Conservation (phyloP, 2,797 vertebrate genomes). For the Otus scops region DNA sequence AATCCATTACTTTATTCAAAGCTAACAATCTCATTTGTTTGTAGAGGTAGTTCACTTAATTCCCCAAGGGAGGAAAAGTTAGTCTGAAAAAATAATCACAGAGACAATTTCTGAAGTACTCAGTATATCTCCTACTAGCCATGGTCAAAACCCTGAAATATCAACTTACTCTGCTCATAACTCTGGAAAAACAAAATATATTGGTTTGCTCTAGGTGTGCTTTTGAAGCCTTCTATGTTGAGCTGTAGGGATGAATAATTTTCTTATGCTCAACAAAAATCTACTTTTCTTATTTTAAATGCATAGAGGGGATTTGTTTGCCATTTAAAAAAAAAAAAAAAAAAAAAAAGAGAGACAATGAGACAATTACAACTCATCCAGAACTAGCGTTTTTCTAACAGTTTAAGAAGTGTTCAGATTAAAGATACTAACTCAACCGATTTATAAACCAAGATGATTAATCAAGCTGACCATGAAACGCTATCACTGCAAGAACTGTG, state of each 20-base stretch:
- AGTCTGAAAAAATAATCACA: not conserved
- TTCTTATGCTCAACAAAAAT: not conserved
- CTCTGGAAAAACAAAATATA: not conserved
- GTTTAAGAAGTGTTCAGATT: not conserved
- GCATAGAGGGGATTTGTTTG: not conserved
- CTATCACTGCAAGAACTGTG: not conserved
- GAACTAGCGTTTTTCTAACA: not conserved
- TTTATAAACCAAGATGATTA: not conserved
- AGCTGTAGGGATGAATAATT: not conserved
- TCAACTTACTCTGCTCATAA: not conserved
- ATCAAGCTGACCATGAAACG: not conserved
- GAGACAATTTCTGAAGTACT: not conserved
- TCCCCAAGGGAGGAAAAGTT: not conserved
- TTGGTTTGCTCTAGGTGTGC: not conserved
- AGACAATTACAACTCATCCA: not conserved
- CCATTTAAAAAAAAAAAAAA: not conserved
- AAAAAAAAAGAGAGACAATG: too few relatives aligned
- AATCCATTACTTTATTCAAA: not conserved
- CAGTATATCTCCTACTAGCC: not conserved
- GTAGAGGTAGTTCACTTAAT: not conserved
- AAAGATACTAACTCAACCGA: not conserved
- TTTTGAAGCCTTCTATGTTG: not conserved
- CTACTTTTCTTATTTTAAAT: not conserved
- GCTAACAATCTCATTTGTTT: not conserved
- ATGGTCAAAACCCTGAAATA: not conserved